phyloP scores from a whole-genome alignment of 23 tunicate species.

The Trididemnum miniatum region DNA sequence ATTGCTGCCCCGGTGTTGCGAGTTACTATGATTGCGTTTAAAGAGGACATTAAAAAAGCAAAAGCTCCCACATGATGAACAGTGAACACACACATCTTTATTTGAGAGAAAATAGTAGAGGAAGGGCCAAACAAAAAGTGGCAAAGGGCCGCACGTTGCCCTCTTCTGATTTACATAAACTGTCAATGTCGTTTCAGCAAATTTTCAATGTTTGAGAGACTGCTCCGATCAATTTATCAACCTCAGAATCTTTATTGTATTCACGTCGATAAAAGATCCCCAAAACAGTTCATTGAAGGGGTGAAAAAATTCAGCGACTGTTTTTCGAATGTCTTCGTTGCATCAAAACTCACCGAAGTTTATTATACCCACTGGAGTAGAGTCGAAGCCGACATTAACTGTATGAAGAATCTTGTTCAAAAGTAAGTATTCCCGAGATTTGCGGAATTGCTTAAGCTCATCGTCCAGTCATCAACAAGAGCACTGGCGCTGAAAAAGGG shows the following conservation, averaged over 20 bases:
- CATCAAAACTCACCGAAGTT: slow-evolving; percentile 54
- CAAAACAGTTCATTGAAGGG: slow-evolving; percentile 29
- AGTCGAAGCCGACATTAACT: slow-evolving; percentile 83
- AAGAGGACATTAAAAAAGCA: too few relatives aligned
- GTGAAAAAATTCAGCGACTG: slow-evolving; percentile 43
- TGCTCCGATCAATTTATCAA: slow-evolving; percentile 91
- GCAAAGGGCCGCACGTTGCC: too few relatives aligned
- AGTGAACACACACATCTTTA: not conserved
- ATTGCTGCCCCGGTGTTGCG: not conserved
- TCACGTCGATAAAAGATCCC: slow-evolving; percentile 85
- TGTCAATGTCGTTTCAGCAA: slow-evolving; percentile 35
- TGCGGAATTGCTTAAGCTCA: too few relatives aligned
- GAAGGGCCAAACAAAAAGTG: too few relatives aligned
- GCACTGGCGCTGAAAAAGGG: too few relatives aligned
- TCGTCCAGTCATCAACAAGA: too few relatives aligned
- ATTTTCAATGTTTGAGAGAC: slow-evolving; percentile 61
- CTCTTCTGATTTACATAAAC: too few relatives aligned
- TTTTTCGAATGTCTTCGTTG: slow-evolving; percentile 81
- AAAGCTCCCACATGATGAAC: not conserved
- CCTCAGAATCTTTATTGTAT: slow-evolving; percentile 94
- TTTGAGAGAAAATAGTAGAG: too few relatives aligned
- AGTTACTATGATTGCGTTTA: too few relatives aligned
- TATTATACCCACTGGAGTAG: slow-evolving; percentile 86
- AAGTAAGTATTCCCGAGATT: too few relatives aligned
- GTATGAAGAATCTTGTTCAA: slow-evolving; percentile 53